These are phyloP conservation scores for Oligia strigilis DNA, from an alignment of 2,888 invertebrate genomes.

Conservation along the genomic window DNA sequence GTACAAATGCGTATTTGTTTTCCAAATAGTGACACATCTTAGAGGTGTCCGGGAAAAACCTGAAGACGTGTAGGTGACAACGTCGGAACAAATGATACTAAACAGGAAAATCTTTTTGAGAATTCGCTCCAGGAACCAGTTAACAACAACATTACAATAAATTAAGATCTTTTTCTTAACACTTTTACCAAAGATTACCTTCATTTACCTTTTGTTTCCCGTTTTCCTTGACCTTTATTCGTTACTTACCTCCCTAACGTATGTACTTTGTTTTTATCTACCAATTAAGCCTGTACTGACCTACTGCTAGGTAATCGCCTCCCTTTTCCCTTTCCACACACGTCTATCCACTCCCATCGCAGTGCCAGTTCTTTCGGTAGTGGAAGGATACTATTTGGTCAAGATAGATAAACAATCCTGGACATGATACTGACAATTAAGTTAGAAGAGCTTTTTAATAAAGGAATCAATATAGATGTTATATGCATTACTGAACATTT, in stretches of 20 bases:
- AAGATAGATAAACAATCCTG: not conserved
- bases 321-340: not conserved
- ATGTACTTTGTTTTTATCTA: not conserved
- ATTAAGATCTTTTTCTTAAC: slow-evolving; percentile 6
- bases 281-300: not conserved
- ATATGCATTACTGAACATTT: too few species aligned
- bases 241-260: not conserved
- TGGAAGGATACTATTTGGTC: not conserved
- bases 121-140: not conserved
- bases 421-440: too few species aligned
- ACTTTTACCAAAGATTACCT: not conserved
- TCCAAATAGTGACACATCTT: not conserved
- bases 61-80: not conserved
- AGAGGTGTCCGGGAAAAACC: slow-evolving; percentile 13
- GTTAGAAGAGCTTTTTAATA: too few species aligned
- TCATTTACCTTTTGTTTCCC: not conserved
- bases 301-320: too few species aligned
- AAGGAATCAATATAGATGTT: too few species aligned
- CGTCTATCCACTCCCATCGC: not conserved
- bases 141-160: not conserved
- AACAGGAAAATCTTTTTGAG: slow-evolving; percentile 27
- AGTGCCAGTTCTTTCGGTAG: not conserved
- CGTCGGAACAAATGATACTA: not conserved
- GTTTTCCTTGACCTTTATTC: not conserved
- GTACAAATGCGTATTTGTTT: not conserved